phyloP scores from a whole-genome alignment of 2,797 vertebrate species.

The Cottoperca gobio region DNA sequence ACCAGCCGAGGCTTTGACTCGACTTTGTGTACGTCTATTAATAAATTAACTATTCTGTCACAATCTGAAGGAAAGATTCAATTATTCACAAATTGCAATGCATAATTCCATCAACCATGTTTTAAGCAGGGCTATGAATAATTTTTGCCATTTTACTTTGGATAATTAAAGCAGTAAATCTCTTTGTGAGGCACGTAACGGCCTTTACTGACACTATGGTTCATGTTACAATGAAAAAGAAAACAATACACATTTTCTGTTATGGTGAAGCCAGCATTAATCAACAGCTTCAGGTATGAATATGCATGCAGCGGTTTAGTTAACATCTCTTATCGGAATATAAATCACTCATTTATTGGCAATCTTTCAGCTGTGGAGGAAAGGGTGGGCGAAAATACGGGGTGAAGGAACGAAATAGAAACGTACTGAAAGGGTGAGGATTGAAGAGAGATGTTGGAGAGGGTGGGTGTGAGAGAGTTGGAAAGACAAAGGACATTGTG shows the following conservation, averaged over 20 bases:
- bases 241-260: conserved; percentile 78
- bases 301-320: conserved; percentile 81
- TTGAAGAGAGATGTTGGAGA: conserved; percentile 61
- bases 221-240: conserved; percentile 75
- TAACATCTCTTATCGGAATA: conserved; percentile 84
- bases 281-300: conserved; percentile 81
- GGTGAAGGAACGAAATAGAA: conserved; percentile 62
- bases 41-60: conserved; percentile 89
- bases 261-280: conserved; percentile 76
- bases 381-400: conserved; percentile 42
- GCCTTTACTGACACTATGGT: conserved; percentile 73
- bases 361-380: conserved; percentile 76
- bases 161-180: conserved; percentile 87
- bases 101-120: conserved; percentile 85
- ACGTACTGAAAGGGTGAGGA: conserved; percentile 75
- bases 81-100: conserved; percentile 86
- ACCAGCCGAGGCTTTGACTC: conserved; percentile 83
- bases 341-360: conserved; percentile 84
- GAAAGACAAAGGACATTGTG: conserved; percentile 75
- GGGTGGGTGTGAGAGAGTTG: conserved; percentile 72
- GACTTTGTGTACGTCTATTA: conserved; percentile 86
- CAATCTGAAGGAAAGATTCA: conserved; percentile 86
- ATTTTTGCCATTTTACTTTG: conserved; percentile 84
- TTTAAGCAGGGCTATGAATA: conserved; percentile 86
- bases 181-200: conserved; percentile 76